Evolutionary conservation across 2,113 vertebrate genomes (phyloP), one percentile per base, ranked within the genome.

Genomic region (Mesitornis unicolor): DNA sequence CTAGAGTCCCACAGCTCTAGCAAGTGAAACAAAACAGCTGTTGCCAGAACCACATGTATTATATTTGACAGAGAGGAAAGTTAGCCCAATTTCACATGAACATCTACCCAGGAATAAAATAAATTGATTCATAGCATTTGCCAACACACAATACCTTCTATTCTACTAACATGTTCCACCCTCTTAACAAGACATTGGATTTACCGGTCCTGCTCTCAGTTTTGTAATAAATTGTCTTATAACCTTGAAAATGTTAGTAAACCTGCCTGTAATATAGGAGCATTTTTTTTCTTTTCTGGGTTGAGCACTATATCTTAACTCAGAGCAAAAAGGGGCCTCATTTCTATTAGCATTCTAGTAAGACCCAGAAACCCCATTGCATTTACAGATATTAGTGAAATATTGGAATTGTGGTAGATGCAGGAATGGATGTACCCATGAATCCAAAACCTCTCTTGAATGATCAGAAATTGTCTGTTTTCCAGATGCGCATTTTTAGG

Each of bases 21-120:
- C 75, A 88, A 16, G 13, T 70, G 75, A 93, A 94, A 92, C 50
- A 70, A 91, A 95, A 56, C 75, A 91, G 78, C 84, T 86, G 50
- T 36, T 90, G 35, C 54, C 67, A 69, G 67, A 90, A 73, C 26
- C 1, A 6, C 12, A 33, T 51, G 54, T 54, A 80, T 86, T 90
- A 48, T 36, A 56, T 88, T 85, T 88, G 90, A 81, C 64, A 56
- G 76, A 86, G 50, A 51, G 18, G 38, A 81, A 88, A 70, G 68
- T 90, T 81, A 88, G 60, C 43, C 85, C 26, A 35, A 21, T 86
- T 88, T 90, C 59, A 77, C 1, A 1, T 61, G 68, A 84, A 70
- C 14, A 1, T 38, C 45, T 83, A 96, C 45, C 16, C 17, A 67
- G 50, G 47, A 90, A 90, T 57, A 80, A 86, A 86, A 89, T 61